Base-by-base conservation (phyloP, 2,888 invertebrate genomes). In the Galeopsomyia nigrocyanea region DNA sequence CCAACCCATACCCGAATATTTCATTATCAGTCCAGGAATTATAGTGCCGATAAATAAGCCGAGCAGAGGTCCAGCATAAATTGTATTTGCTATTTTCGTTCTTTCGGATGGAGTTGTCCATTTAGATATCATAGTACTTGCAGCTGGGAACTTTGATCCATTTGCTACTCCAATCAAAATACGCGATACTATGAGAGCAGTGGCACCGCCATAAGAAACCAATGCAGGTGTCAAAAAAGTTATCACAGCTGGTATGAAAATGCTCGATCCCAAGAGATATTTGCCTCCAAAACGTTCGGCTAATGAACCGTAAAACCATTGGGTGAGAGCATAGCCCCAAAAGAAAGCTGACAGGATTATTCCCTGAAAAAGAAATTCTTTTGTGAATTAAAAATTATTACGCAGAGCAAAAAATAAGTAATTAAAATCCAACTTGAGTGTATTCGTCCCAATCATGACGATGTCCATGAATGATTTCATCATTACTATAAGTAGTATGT, bases 281-380 rank as follows among this genome's bases (percentile, higher is more conserved):
- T 95, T 95, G n/a, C 94, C 95, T 31, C 95, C 95, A 77, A 93
- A 93, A 78, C 90, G 89, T 80, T 93, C 93, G 0, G 94, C 93
- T 51, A 95, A 82, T 46, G 92, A 87, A 75, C 94, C 94, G 53
- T 94, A 94, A 7, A 94, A 94, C 47, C 95, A 85, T 81, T 94
- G 94, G 0, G 94, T 93, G 1, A 93, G 77, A 1, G 94, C 91
- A 84, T 94, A 94, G 0, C 94, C 94, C 87, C 93, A 94, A 87
- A 93, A 95, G 86, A 94, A 95, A 0, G 93, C 90, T 67, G 92
- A 91, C 3, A 94, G 88, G 60, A 94, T 92, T 56, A 93, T 86
- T 0, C 94, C 94, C 84, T 93, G 93, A 7, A 31, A 39, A 39
- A 39, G 31, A 39, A 39, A 39, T 39, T 39, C 7, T 39, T 39